A percentile compares a stretch with the other conserved stretches of the same genome.
phyloP scores from a whole-genome alignment of 2,797 vertebrate genomes.

The Rhinichthys osculus region DNA sequence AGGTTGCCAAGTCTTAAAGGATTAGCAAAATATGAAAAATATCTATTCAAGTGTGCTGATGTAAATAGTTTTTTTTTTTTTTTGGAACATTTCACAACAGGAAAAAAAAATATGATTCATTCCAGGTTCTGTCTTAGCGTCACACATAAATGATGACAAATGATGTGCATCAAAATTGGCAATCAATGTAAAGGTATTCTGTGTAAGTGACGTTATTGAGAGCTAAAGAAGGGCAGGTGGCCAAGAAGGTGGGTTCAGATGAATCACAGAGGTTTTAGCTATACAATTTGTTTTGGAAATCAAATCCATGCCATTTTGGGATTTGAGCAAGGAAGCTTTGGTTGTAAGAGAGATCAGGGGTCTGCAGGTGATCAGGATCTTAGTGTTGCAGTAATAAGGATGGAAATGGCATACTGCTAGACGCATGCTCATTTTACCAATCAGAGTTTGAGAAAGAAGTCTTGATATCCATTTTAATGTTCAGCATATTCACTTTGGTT shows the following conservation, averaged over 20 bases:
- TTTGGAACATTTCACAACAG: constrained; percentile 29
- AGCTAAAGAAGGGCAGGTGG: neutral
- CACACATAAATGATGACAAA: constrained; percentile 26
- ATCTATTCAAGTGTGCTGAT: constrained; percentile 49
- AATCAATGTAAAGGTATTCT: neutral
- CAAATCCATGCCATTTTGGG: neutral
- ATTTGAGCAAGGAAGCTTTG: neutral
- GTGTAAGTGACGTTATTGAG: neutral
- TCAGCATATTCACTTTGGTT: constrained; percentile 42
- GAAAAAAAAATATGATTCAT: constrained; percentile 17
- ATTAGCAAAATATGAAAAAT: constrained; percentile 48
- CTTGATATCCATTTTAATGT: constrained; percentile 29
- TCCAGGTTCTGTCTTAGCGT: constrained; percentile 41
- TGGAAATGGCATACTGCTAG: constrained; percentile 9
- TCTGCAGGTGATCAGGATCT: neutral
- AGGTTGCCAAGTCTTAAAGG: constrained; percentile 23
- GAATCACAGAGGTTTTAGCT: neutral
- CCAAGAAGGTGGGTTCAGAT: neutral
- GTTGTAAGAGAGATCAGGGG: neutral
- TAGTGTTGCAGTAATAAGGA: constrained; percentile 12
- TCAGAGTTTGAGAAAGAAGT: constrained; percentile 34
- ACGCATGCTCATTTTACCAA: constrained; percentile 19
- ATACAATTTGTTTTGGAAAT: neutral
- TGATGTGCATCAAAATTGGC: constrained; percentile 6
- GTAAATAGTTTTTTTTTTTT: constrained; percentile 51